Evolutionary conservation across 2,797 vertebrate species (phyloP), one percentile per base, ranked within the genome.

Genomic region (Otus scops): DNA sequence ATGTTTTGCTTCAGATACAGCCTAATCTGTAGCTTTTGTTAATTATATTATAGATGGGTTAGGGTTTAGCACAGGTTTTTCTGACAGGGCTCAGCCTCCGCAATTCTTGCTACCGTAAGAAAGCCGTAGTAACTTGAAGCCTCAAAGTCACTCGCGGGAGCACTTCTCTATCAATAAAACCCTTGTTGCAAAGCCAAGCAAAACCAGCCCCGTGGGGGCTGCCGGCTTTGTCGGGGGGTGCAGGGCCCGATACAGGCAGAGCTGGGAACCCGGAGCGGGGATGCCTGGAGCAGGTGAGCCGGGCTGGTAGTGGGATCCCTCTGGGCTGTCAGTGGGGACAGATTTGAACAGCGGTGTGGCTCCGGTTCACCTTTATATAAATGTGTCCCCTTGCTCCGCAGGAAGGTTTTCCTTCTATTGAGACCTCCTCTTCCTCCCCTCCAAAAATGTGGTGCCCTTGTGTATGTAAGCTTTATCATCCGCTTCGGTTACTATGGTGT

Each of bases 401-500:
- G 75, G 59, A 50, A 51, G 32, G 47, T 51, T 91, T 90, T 59
- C 36, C 67, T 48, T 76, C 45, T 56, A 0, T 59, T 88, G 76
- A 61, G 61, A 50, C 27, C 60, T 65, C 48, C 9, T 88, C 17
- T 51, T 89, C 61, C 34, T 71, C 80, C 61, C 60, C 27, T 96
- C 83, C 38, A 13, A 87, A 94, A 90, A 23, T 0, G 7, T 2
- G 17, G 11, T 86, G 69, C 76, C 77, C 84, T 53, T 30, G 65
- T 65, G 83, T 57, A 6, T 26, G 38, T 6, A 2, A 73, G 78
- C 51, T 60, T 76, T 89, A 36, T 65, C 67, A 30, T 61, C 70
- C 0, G 22, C 61, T 75, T 69, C 4, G 50, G 95, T 97, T 97
- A 93, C 95, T 96, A 89, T 91, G 96, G 93, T 63, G 86, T 88